Evolutionary conservation across 2,113 vertebrate species (phyloP).

Genomic region (Leptodactylus fuscus): DNA sequence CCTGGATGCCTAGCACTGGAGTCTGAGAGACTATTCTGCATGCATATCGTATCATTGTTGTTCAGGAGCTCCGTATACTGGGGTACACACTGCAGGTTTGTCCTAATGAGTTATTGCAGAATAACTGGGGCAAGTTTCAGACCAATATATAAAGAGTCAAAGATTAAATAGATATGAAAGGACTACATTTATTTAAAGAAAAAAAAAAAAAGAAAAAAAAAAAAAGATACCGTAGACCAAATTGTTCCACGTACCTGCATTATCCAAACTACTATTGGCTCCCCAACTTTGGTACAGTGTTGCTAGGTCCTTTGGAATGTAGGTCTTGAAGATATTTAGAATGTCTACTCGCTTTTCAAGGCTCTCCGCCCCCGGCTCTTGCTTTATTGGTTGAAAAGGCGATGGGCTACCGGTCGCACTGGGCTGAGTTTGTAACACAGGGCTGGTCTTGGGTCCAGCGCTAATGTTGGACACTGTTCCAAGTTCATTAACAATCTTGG

Average conservation of each 20-base stretch:
- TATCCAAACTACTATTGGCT: slow-evolving; percentile 80
- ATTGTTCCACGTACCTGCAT: slow-evolving; percentile 85
- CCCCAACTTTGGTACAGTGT: slow-evolving; percentile 89
- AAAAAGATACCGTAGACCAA: too few species aligned
- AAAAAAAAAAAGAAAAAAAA: too few species aligned
- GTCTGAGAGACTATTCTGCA: too few species aligned
- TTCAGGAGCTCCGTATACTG: too few species aligned
- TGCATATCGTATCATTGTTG: too few species aligned
- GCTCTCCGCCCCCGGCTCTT: slow-evolving; percentile 74
- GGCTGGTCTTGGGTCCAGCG: slow-evolving; percentile 64
- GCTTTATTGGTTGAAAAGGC: slow-evolving; percentile 71
- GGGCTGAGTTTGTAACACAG: slow-evolving; percentile 67
- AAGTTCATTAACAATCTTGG: slow-evolving; percentile 69
- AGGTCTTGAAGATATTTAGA: slow-evolving; percentile 87
- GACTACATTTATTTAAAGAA: too few species aligned
- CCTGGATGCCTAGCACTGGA: too few species aligned
- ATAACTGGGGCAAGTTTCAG: too few species aligned
- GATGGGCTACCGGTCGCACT: slow-evolving; percentile 62
- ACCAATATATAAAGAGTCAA: too few species aligned
- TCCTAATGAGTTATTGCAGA: too few species aligned
- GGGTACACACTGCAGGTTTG: too few species aligned
- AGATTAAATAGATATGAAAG: too few species aligned
- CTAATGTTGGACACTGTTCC: slow-evolving; percentile 71
- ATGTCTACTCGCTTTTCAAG: slow-evolving; percentile 80
- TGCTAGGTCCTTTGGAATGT: slow-evolving; percentile 89